A percentile compares a stretch with the other conserved stretches of the same genome.
These are phyloP conservation scores for Psittacus erithacus DNA, from an alignment of 2,113 vertebrate genomes.

Conservation along the genomic window DNA sequence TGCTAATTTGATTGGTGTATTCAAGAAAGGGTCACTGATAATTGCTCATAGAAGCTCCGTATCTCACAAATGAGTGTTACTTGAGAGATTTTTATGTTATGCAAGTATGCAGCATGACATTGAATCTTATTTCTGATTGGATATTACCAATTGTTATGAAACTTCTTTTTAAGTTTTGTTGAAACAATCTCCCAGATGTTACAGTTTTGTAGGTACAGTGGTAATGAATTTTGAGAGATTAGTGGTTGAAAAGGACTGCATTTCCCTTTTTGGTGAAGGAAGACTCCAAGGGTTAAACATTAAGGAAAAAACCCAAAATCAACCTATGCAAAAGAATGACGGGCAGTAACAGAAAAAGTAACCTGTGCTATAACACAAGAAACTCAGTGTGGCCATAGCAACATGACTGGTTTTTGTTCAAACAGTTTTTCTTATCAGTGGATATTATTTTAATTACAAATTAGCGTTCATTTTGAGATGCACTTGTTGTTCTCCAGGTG, in stretches of 20 bases:
- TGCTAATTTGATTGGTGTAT: constrained; percentile 8
- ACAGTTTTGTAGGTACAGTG: not conserved
- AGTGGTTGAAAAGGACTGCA: not conserved
- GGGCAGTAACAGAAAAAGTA: not conserved
- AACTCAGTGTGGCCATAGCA: not conserved
- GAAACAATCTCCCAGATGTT: not conserved
- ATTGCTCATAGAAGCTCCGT: not conserved
- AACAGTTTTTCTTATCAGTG: not conserved
- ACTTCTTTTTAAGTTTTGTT: not conserved
- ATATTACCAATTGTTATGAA: not conserved
- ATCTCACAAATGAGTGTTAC: not conserved
- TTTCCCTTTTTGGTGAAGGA: not conserved
- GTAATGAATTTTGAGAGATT: constrained; percentile 33
- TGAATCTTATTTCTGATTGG: not conserved
- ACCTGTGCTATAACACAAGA: not conserved
- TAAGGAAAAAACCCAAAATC: not conserved
- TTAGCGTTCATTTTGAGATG: not conserved
- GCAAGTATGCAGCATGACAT: not conserved
- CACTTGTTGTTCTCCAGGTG: not conserved
- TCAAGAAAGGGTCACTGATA: not conserved
- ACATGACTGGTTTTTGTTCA: not conserved
- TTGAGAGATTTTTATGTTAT: not conserved
- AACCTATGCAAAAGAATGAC: not conserved
- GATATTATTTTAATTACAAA: not conserved
- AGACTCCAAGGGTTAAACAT: not conserved